Base-by-base conservation (phyloP, 2,888 invertebrate species). In the Pantelozetes paolii region DNA sequence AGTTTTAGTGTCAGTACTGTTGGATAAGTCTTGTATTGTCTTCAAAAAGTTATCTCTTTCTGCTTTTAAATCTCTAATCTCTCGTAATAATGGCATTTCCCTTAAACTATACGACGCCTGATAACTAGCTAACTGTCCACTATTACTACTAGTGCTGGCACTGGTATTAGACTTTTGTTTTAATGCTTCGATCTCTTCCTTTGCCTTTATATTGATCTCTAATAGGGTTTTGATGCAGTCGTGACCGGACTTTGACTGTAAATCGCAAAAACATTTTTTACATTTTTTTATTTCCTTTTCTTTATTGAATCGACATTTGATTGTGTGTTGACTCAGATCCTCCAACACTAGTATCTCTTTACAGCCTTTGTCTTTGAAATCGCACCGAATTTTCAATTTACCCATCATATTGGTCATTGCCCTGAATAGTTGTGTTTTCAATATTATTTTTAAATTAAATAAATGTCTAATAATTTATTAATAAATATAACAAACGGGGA, bases 341-440 rank as follows among this genome's bases (percentile, higher is more conserved):
- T 69, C 69, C 23, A 69, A 28, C 3, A n/a, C 26, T 15, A 69
- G 0, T 0, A 45, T 18, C 20, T 69, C 69, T 45, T 69, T 69
- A 42, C 69, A 69, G 0, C 69, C 69, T 6, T 67, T 67, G 13
- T 67, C 67, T 40, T 23, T 42, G 28, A 26, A 69, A 26, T 69
- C 69, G 20, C 69, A 69, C 1, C 26, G 6, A n/a, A 69, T 45
- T 45, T 45, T 69, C 40, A 69, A 23, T 45, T 45, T 69, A 2
- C 69, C 69, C 23, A 69, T n/a, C 69, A 69, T 69, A 45, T 69
- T 69, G 6, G 28, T 26, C 69, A 42, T 20, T 18, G 45, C 69
- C 20, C 69, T 59, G 30, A 30, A 9, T 9, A 30, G 26, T 40
- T n/a, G n/a, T n/a, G n/a, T n/a, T n/a, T n/a, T 18, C 2, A 59